Evolutionary conservation across 2,888 invertebrate genomes (phyloP).

Genomic region (Galeopsomyia nigrocyanea): DNA sequence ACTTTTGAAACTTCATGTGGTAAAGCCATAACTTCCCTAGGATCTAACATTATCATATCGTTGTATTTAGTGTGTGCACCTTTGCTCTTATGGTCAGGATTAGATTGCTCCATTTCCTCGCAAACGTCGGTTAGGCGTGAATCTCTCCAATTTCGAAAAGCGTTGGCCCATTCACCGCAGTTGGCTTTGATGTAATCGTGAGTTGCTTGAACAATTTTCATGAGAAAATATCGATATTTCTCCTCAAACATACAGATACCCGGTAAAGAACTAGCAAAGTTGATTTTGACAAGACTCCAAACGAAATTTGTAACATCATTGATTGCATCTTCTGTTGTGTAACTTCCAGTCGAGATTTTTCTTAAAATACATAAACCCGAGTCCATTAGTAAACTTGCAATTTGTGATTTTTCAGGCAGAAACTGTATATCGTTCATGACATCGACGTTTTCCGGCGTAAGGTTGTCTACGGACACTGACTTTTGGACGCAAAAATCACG

Average conservation of each 20-base stretch:
- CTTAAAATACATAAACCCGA: constrained; percentile 5
- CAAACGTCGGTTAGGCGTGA: too few relatives aligned
- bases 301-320: constrained; percentile 33
- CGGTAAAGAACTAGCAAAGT: constrained; percentile 9
- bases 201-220: constrained; percentile 4
- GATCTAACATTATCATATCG: constrained; percentile 31
- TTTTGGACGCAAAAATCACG: constrained; percentile 25
- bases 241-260: constrained; percentile 5
- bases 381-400: constrained; percentile 20
- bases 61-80: constrained; percentile 7
- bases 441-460: not conserved
- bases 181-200: constrained; percentile 20
- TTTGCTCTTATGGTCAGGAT: too few relatives aligned
- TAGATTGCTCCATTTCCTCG: too few relatives aligned
- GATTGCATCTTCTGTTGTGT: constrained; percentile 19
- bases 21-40: constrained; percentile 28
- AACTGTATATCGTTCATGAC: constrained; percentile 34
- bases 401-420: constrained; percentile 12
- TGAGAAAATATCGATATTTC: not conserved
- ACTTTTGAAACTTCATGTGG: constrained; percentile 24
- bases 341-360: not conserved
- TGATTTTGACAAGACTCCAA: constrained; percentile 29
- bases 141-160: constrained; percentile 3
- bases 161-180: constrained; percentile 27
- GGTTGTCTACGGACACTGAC: constrained; percentile 5